Percentiles rank a stretch among this genome's conserved stretches.
Conservation (phyloP, 2,797 vertebrate genomes). For the Tragopan temminckii region DNA sequence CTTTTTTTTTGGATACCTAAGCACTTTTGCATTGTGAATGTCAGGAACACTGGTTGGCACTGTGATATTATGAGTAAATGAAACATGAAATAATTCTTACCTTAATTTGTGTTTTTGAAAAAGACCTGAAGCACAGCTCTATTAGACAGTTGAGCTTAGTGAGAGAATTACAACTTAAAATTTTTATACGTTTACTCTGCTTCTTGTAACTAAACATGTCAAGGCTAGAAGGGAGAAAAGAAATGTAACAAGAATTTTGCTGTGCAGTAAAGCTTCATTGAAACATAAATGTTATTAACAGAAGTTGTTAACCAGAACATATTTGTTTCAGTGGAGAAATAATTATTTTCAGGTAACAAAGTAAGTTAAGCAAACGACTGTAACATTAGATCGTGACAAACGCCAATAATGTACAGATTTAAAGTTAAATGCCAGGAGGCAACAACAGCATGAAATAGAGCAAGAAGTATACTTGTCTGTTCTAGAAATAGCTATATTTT, state of each 20-base stretch:
- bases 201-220: background rate
- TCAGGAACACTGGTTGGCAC: background rate
- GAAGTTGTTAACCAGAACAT: background rate
- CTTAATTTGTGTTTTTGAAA: background rate
- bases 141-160: background rate
- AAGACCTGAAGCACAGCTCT: background rate
- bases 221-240: background rate
- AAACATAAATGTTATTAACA: background rate
- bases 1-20: background rate
- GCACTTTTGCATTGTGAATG: background rate
- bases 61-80: background rate
- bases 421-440: background rate
- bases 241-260: background rate
- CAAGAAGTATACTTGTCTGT: accelerated
- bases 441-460: background rate
- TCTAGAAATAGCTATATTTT: background rate
- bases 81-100: background rate
- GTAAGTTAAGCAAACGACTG: background rate
- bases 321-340: background rate
- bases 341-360: background rate
- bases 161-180: background rate
- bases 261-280: background rate
- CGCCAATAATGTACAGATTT: background rate
- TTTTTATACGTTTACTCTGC: background rate
- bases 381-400: background rate